A percentile compares a stretch with the other conserved stretches of the same genome.
These are phyloP conservation scores for Epinephelus fuscoguttatus DNA, from an alignment of 2,113 vertebrate species.

Conservation along the genomic window DNA sequence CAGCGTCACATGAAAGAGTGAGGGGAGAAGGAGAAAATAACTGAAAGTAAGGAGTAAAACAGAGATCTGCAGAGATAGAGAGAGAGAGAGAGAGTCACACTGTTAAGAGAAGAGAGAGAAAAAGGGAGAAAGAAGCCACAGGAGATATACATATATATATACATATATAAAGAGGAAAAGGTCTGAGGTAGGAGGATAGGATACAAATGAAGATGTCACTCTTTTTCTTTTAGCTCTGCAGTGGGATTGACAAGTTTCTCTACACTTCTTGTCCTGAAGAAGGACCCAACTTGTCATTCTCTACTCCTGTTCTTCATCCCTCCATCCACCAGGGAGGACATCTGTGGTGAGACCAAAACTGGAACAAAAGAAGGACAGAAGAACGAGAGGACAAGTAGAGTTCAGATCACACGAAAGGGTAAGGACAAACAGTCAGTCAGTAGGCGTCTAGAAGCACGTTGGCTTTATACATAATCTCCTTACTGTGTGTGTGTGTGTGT, in stretches of 20 bases:
- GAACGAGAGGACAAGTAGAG: constrained; percentile 8
- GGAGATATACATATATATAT: not conserved
- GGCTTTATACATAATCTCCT: constrained; percentile 63
- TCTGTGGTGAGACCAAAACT: not conserved
- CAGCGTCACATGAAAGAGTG: constrained; percentile 10
- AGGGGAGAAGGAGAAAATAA: not conserved
- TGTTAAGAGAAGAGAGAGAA: not conserved
- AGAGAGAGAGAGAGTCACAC: not conserved
- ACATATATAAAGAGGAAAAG: not conserved
- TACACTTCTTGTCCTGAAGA: not conserved
- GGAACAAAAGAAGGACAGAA: constrained; percentile 4
- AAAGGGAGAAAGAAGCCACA: not conserved
- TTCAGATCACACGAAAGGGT: constrained; percentile 54
- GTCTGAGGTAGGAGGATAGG: not conserved
- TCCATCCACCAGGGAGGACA: constrained; percentile 4
- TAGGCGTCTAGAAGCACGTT: constrained; percentile 30
- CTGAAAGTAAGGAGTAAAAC: not conserved
- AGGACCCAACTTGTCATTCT: not conserved
- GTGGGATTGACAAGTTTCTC: constrained; percentile 22
- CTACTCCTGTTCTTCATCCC: constrained; percentile 15
- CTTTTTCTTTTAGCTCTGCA: not conserved
- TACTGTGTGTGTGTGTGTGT: constrained; percentile 26
- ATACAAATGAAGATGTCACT: not conserved
- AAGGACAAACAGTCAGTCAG: constrained; percentile 22
- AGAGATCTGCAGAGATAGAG: not conserved